Evolutionary conservation across 2,888 invertebrate genomes (phyloP), one percentile per base, ranked within the genome.

Genomic region (Acleris literana): DNA sequence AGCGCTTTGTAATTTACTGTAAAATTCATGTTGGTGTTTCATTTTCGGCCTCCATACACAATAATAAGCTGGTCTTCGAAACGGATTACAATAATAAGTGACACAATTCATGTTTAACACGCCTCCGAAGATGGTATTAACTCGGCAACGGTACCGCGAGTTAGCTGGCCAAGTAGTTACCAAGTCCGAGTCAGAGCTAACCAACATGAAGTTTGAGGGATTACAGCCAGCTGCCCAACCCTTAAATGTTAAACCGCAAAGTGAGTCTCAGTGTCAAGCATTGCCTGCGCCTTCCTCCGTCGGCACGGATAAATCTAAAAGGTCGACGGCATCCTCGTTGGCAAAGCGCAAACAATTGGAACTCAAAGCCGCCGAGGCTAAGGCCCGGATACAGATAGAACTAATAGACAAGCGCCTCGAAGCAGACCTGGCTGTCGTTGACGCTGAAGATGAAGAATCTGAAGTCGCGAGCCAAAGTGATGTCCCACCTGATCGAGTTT

Each of bases 301-400:
- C 46, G 46, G 46, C 13, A 46, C 46, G 46, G 1, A n/a, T n/a
- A 46, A 46, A n/a, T 46, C 46, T n/a, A 46, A 46, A 60, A 65
- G 39, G 16, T 60, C 64, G 20, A 55, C 63, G 17, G 48, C 55
- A 44, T 68, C 67, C 25, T 57, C 57, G 22, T 5, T 57, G 16
- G 57, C 55, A 44, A 51, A 55, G 48, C 44, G 68, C 13, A 69
- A 68, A 44, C 64, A 61, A 56, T 53, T 68, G 43, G 64, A 68
- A 49, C 53, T 64, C 18, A 60, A 71, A 57, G 69, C 68, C 43
- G 69, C 71, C 18, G 66, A 71, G 65, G 71, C 69, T 52, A 66
- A 68, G 46, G 71, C 69, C 25, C 64, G 68, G 43, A 71, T 71
- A 46, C 65, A 70, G 59, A 46, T 70, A 58, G 22, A 49, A 59